Conservation (phyloP, 2,113 vertebrate species). For the Scartelaos histophorus region DNA sequence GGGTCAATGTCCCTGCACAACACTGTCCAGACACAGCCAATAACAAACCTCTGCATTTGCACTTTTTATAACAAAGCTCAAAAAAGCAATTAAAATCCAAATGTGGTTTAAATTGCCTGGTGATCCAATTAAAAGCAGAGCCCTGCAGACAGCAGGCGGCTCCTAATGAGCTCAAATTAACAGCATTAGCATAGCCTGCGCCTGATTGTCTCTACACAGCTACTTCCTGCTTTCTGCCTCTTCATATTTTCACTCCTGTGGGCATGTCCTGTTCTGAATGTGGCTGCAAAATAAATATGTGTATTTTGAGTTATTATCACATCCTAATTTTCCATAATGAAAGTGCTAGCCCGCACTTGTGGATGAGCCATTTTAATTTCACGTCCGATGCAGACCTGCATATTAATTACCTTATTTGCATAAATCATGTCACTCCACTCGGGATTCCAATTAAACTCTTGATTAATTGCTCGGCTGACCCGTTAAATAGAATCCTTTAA, state of each 20-base stretch:
- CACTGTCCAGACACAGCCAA: conserved; percentile 22
- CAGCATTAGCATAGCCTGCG: conserved; percentile 55
- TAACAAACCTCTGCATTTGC: conserved; percentile 37
- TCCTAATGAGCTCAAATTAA: conserved; percentile 72
- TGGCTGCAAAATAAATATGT: conserved; percentile 73
- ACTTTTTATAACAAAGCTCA: conserved; percentile 52
- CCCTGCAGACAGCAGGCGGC: conserved; percentile 67
- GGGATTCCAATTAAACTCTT: conserved; percentile 78
- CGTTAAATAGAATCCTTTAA: conserved; percentile 79
- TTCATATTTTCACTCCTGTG: conserved; percentile 56
- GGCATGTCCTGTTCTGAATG: conserved; percentile 58
- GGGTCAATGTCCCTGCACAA: conserved; percentile 28
- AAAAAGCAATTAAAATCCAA: conserved; percentile 71
- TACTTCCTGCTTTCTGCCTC: conserved; percentile 43
- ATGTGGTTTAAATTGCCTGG: conserved; percentile 69
- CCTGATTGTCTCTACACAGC: conserved; percentile 35
- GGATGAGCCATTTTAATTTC: conserved; percentile 74
- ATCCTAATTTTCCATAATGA: conserved; percentile 75
- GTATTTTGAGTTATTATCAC: conserved; percentile 75
- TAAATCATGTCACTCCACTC: conserved; percentile 78
- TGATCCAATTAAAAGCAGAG: conserved; percentile 74
- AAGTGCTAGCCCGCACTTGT: conserved; percentile 62
- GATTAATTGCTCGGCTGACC: conserved; percentile 78
- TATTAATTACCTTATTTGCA: conserved; percentile 80
- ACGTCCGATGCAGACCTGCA: conserved; percentile 65